Percentiles rank a stretch among this genome's conserved stretches.
Evolutionary conservation across 2,888 invertebrate species (phyloP).

Genomic region (Micoletzkya japonica): DNA sequence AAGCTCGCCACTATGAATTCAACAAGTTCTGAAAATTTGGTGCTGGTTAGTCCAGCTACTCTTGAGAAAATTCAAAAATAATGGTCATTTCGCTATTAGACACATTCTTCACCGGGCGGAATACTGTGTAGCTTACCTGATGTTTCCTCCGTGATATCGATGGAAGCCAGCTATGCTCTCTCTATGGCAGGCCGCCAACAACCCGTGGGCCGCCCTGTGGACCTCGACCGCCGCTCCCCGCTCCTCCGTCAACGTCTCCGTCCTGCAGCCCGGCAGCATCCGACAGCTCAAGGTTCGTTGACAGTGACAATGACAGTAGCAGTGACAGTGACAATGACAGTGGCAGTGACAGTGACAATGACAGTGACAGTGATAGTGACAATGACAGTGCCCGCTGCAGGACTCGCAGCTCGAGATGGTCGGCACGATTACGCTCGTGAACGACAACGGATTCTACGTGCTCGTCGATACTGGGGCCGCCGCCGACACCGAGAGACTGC

Average conservation of each 20-base stretch:
- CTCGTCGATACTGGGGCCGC: constrained; percentile 58
- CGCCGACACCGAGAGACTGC: constrained; percentile 55
- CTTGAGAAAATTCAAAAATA: too few relatives aligned
- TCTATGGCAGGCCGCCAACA: background rate
- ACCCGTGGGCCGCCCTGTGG: constrained; percentile 41
- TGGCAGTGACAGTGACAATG: background rate
- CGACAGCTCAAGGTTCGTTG: constrained; percentile 47
- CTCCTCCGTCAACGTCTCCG: constrained; percentile 53
- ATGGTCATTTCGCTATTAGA: too few relatives aligned
- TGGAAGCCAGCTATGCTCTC: too few relatives aligned
- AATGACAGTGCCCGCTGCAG: constrained; percentile 29
- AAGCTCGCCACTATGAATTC: too few relatives aligned
- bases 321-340: background rate
- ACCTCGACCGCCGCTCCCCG: constrained; percentile 51
- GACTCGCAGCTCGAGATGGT: constrained; percentile 57
- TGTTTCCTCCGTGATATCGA: too few relatives aligned
- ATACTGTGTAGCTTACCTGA: too few relatives aligned
- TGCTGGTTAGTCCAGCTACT: too few relatives aligned
- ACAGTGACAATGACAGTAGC: background rate
- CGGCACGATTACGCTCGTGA: constrained; percentile 57
- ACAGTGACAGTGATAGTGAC: background rate
- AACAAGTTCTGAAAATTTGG: too few relatives aligned
- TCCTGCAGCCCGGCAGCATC: constrained; percentile 56
- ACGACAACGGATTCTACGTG: constrained; percentile 56
- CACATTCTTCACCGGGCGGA: too few relatives aligned